Base-by-base conservation (phyloP, 2,113 vertebrate genomes). In the Sorex araneus region DNA sequence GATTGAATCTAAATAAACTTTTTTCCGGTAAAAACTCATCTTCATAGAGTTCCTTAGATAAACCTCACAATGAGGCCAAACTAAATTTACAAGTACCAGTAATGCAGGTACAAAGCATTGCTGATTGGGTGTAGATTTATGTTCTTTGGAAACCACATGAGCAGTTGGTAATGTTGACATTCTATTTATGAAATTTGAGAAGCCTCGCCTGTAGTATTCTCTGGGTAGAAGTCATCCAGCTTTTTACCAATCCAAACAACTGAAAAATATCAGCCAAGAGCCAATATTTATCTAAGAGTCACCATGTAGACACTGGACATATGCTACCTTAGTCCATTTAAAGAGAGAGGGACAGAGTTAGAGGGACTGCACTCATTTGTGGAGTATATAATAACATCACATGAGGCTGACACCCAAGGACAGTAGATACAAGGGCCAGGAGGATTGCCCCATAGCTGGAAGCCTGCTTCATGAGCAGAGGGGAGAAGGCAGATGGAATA, bases 111-210 rank as follows among this genome's bases (percentile, higher is more conserved):
- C 79, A 92, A 84, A 93, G 84, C 87, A 70, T 92, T 63, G 84
- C 77, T 97, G 95, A 84, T 67, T 75, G 93, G 78, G 21, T 28
- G 43, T 34, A 87, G 95, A 96, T 97, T 96, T 96, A 94, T 94
- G 89, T 84, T 84, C 95, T 94, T 84, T 93, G 95, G 94, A 96
- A 92, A 78, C 86, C 28, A 92, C 63, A 93, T 60, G 69, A 94
- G 91, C 95, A 95, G 84, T 94, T 78, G 91, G 84, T 89, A 50
- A 94, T 89, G 91, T 4, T 87, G 77, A 91, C 89, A 84, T 91
- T 92, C 95, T 94, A n/a, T 50, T 92, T 74, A 4, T 81, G 95
- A 95, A 94, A 96, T 92, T 18, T 67, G 93, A 97, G 93, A 95
- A 87, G 45, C 9, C 40, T 78, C 70, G 15, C 80, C n/a, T 81